These are phyloP conservation scores for Chiloscyllium plagiosum DNA, from an alignment of 2,113 vertebrate species.

Conservation along the genomic window DNA sequence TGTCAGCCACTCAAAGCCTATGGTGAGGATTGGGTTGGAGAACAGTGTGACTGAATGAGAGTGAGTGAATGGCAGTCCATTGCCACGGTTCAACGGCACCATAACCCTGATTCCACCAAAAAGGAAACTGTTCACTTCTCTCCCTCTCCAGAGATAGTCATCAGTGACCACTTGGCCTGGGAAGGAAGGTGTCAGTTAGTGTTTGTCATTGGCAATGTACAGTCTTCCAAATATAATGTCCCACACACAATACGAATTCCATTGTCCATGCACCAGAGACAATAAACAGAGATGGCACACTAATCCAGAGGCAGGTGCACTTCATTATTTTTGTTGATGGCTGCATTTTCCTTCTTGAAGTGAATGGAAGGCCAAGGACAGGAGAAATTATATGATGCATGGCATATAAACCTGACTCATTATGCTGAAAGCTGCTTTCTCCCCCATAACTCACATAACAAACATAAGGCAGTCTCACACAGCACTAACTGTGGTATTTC, in stretches of 20 bases:
- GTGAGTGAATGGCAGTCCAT: neutral
- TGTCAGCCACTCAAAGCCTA: neutral
- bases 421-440: slow-evolving; percentile 15
- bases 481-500: neutral
- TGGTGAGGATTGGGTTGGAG: neutral
- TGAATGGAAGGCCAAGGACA: slow-evolving; percentile 6
- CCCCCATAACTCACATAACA: neutral
- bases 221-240: neutral
- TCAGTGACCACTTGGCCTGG: neutral
- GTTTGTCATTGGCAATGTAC: neutral
- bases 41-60: neutral
- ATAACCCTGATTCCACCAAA: neutral
- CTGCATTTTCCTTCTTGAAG: neutral
- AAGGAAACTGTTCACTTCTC: neutral
- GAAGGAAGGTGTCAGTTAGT: neutral
- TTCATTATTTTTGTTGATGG: slow-evolving; percentile 24
- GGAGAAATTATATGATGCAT: neutral
- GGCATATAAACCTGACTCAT: neutral
- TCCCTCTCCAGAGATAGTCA: neutral
- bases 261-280: neutral
- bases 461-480: neutral
- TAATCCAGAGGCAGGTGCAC: neutral
- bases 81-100: neutral
- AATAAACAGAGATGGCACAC: neutral
- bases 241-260: neutral